Conservation (phyloP, 2,888 invertebrate species). For the Apamea sordens region DNA sequence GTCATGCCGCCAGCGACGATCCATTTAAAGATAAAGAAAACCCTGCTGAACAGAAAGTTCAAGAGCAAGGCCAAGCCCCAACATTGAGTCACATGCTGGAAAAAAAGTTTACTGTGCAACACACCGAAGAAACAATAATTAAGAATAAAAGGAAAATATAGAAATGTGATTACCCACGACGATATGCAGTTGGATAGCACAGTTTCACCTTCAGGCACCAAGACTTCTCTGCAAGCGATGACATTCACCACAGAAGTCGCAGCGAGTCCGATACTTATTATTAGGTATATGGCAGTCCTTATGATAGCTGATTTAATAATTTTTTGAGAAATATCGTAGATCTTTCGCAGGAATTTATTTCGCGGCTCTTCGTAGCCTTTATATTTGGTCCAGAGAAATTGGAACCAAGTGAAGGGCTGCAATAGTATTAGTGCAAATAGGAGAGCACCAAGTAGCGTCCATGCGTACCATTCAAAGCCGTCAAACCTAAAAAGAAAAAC, state of each 20-base stretch:
- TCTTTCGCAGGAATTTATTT: constrained; percentile 86
- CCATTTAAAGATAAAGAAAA: constrained; percentile 95
- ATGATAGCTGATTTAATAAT: constrained; percentile 92
- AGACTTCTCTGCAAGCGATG: constrained; percentile 81
- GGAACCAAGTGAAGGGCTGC: constrained; percentile 94
- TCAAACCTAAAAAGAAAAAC: constrained; percentile 75
- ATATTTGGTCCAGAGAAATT: constrained; percentile 92
- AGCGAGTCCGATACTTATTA: constrained; percentile 92
- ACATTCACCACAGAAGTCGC: constrained; percentile 92
- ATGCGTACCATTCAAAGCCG: constrained; percentile 81
- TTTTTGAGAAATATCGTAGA: constrained; percentile 91
- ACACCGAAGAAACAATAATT: constrained; percentile 2
- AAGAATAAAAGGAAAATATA: constrained; percentile 3
- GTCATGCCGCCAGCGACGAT: constrained; percentile 92
- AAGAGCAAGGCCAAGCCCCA: constrained; percentile 92
- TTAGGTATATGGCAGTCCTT: constrained; percentile 92
- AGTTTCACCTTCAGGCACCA: constrained; percentile 71
- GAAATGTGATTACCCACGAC: constrained; percentile 85
- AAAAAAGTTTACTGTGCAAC: constrained; percentile 55
- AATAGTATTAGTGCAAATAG: constrained; percentile 84
- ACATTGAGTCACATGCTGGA: constrained; percentile 94
- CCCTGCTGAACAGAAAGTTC: constrained; percentile 95
- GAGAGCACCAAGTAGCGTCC: constrained; percentile 74
- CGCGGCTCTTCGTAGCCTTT: constrained; percentile 90
- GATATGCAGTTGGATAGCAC: constrained; percentile 87